Base-by-base conservation (phyloP, 2,113 vertebrate species). In the Aphyosemion australe region DNA sequence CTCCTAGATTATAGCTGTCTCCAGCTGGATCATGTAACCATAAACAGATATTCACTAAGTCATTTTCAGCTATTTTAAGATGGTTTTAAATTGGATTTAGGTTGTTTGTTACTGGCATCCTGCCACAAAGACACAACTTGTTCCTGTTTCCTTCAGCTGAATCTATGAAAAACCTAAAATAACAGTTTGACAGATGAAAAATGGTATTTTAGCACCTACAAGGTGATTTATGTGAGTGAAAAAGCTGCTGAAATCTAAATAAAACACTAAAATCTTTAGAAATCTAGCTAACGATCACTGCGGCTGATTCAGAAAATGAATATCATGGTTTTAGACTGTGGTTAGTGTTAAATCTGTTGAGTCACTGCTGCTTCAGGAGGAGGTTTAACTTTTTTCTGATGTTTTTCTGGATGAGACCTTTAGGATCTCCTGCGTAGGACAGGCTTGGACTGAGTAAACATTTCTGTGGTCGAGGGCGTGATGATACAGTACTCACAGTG, bases 361-460 rank as follows among this genome's bases (percentile, higher is more conserved):
- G 34, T 8, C 6, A 8, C 6, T 5, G 6, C 9, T 5, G 34
- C 34, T 37, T 37, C 34, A 37, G 9, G 9, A 8, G 34, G 34
- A 7, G 34, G 6, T 37, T 37, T 37, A 37, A 37, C 34, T 37
- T 10, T 5, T 37, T 42, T 42, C 41, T 12, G 41, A 42, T 73
- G 8, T 47, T 41, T 60, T 32, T 39, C 34, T n/a, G 12, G 45
- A 59, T 14, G 34, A 55, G 56, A 63, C 8, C 45, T 39, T 69
- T 1, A 18, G 5, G 32, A 26, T 48, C 45, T 42, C 46, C 45
- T 32, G 53, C 74, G 52, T 64, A 15, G 26, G 41, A 31, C 8
- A 1, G 52, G 14, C 59, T 26, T 50, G 37, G 50, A 72, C 20
- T 57, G 26, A 69, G 77, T 65, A 84, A 81, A 84, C 77, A 82